Conservation (phyloP, 2,888 invertebrate genomes). For the Ormyrus rosae region DNA sequence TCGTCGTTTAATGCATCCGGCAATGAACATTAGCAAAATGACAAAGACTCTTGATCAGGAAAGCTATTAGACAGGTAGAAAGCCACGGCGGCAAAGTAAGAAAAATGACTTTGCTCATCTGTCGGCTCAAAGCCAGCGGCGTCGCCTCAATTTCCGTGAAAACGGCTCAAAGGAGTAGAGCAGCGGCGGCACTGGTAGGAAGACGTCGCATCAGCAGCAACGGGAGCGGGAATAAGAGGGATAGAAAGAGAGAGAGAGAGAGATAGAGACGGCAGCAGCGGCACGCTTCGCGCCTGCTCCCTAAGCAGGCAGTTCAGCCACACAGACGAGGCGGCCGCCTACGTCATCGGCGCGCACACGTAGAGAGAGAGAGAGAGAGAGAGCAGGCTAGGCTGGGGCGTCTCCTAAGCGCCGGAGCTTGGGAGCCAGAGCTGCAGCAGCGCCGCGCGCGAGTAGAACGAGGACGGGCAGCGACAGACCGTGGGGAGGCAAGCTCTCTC, state of each 20-base stretch:
- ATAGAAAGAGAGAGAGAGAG: neutral
- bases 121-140: too few relatives aligned
- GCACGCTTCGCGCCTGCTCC: neutral
- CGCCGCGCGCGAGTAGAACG: neutral
- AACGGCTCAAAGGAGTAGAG: too few relatives aligned
- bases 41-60: too few relatives aligned
- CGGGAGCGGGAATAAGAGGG: too few relatives aligned
- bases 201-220: too few relatives aligned
- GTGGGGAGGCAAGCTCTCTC: neutral
- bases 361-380: neutral
- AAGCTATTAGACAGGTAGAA: too few relatives aligned
- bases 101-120: too few relatives aligned
- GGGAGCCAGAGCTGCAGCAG: neutral
- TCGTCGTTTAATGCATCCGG: too few relatives aligned
- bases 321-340: neutral
- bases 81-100: too few relatives aligned
- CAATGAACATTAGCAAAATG: too few relatives aligned
- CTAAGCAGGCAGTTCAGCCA: neutral
- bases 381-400: neutral
- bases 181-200: too few relatives aligned
- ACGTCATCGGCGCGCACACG: neutral
- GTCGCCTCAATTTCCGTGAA: too few relatives aligned
- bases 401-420: neutral
- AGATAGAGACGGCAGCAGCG: neutral
- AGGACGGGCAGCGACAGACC: neutral